A percentile compares a stretch with the other conserved stretches of the same genome.
Evolutionary conservation across 2,797 vertebrate species (phyloP).

Genomic region (Diglossa cyanea): DNA sequence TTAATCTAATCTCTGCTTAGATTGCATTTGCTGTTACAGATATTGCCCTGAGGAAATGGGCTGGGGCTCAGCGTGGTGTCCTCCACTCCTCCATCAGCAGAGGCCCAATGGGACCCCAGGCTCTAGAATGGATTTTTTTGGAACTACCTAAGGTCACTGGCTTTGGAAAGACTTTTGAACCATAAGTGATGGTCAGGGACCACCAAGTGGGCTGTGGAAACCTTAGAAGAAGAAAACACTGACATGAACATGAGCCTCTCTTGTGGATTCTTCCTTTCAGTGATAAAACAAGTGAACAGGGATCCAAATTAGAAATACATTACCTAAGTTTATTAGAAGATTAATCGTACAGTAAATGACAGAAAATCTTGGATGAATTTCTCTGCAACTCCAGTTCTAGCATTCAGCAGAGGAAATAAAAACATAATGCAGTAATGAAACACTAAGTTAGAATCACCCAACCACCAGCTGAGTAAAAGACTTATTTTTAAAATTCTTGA

Average conservation of each 20-base stretch:
- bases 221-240: not conserved
- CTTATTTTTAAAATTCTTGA: not conserved
- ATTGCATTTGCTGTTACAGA: not conserved
- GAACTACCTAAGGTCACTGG: not conserved
- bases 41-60: not conserved
- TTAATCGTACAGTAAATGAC: not conserved
- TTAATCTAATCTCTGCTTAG: not conserved
- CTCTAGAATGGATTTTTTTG: not conserved
- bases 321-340: slow-evolving; percentile 28
- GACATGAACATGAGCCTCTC: slow-evolving; percentile 1
- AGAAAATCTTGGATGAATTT: slow-evolving; percentile 46
- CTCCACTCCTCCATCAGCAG: not conserved
- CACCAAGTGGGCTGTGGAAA: not conserved
- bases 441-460: slow-evolving; percentile 32
- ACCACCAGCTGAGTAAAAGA: not conserved
- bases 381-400: slow-evolving; percentile 1
- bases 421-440: slow-evolving; percentile 5
- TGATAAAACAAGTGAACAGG: not conserved
- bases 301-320: slow-evolving; percentile 45
- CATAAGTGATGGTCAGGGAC: not conserved
- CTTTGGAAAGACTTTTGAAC: not conserved
- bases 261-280: slow-evolving; percentile 24
- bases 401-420: slow-evolving; percentile 47
- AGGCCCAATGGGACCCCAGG: not conserved
- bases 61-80: not conserved